Conservation (phyloP, 2,113 vertebrate genomes). For the Pluvianellus socialis region DNA sequence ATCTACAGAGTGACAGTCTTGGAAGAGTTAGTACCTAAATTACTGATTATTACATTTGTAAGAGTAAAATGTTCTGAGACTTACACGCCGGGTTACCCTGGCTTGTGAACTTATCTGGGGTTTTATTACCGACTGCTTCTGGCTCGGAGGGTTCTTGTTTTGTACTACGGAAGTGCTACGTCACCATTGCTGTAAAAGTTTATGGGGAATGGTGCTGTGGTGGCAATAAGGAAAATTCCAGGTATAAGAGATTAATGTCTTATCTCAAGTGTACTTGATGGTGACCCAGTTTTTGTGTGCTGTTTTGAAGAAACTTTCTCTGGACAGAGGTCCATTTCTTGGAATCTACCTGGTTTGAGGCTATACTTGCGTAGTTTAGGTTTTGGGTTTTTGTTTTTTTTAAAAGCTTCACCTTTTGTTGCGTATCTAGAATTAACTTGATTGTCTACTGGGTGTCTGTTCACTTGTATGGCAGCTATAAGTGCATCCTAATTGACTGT, state of each 20-base stretch:
- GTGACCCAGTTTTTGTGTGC: neutral
- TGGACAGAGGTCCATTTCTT: neutral
- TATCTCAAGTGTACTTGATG: neutral
- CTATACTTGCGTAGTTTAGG: neutral
- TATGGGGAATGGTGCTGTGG: neutral
- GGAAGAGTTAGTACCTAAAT: neutral
- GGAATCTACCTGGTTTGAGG: neutral
- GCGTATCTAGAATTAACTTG: neutral
- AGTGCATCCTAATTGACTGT: constrained; percentile 5
- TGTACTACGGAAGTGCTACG: neutral
- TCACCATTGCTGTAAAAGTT: neutral
- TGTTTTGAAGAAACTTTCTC: neutral
- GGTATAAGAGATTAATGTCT: neutral
- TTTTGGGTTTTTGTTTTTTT: neutral
- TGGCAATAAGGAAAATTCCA: neutral
- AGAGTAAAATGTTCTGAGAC: neutral
- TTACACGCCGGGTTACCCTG: neutral
- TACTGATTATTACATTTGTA: neutral
- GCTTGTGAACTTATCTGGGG: neutral
- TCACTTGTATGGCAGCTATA: constrained; percentile 60
- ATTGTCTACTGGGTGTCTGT: constrained; percentile 49
- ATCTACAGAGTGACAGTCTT: neutral
- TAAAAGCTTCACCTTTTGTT: neutral
- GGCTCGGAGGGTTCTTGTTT: neutral
- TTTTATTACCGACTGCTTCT: neutral